Conservation (phyloP, 2,113 vertebrate genomes). For the Apteryx mantelli region DNA sequence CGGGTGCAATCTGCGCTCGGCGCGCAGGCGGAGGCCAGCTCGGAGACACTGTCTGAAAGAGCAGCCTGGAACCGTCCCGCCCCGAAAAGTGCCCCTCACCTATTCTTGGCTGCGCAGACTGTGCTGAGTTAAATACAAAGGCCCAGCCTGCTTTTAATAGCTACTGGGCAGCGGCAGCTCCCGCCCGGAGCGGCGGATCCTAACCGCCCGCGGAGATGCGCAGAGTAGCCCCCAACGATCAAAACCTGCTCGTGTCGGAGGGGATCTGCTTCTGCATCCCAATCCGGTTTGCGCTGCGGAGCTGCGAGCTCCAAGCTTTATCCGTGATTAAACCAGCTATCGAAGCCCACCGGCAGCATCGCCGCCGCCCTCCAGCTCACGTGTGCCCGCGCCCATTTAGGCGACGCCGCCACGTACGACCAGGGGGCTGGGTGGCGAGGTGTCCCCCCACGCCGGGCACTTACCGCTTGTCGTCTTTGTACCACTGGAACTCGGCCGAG, state of each 20-base stretch:
- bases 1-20: too few species aligned
- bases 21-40: too few species aligned
- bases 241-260: not conserved
- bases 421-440: too few species aligned
- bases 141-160: too few species aligned
- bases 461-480: conserved; percentile 94
- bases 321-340: rapidly evolving
- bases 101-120: not conserved
- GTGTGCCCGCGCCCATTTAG: too few species aligned
- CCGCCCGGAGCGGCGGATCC: too few species aligned
- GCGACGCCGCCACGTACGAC: not conserved
- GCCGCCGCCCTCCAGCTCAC: too few species aligned
- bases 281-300: not conserved
- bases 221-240: rapidly evolving
- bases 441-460: not conserved
- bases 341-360: not conserved
- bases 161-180: too few species aligned
- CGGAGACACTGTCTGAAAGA: too few species aligned
- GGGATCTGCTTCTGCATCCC: not conserved
- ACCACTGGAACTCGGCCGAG: conserved; percentile 94
- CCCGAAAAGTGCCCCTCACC: not conserved
- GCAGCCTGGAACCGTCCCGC: too few species aligned
- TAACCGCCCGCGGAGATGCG: not conserved
- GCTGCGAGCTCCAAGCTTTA: not conserved
- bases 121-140: not conserved